These are phyloP conservation scores for Ashinkailepas kermadecensis DNA, from an alignment of 2,888 invertebrate genomes.

Conservation along the genomic window DNA sequence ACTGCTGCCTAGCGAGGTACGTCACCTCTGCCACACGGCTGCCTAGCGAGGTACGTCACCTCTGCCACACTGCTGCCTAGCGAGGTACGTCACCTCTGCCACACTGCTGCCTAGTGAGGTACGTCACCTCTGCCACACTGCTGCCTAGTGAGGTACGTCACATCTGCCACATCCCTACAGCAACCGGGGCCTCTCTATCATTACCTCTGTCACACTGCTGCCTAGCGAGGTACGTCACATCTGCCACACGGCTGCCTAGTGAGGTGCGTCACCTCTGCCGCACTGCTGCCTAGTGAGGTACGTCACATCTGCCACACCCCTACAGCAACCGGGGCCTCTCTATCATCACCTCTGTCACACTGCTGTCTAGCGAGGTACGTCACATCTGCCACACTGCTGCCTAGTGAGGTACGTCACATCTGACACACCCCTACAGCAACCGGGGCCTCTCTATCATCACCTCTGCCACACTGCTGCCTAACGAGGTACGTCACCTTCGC, in stretches of 20 bases:
- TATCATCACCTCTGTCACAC: neutral
- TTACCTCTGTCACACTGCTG: neutral
- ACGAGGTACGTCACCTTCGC: conserved; percentile 17
- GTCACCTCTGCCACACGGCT: too few relatives aligned
- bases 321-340: too few relatives aligned
- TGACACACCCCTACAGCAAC: neutral
- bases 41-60: too few relatives aligned
- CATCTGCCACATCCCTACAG: neutral
- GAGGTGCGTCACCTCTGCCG: conserved; percentile 24
- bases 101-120: too few relatives aligned
- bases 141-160: too few relatives aligned
- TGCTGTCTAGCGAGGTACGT: neutral
- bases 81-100: too few relatives aligned
- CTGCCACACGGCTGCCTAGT: neutral
- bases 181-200: too few relatives aligned
- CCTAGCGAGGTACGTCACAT: neutral
- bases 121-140: too few relatives aligned
- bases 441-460: neutral
- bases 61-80: too few relatives aligned
- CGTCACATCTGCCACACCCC: neutral
- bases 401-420: conserved; percentile 31
- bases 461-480: too few relatives aligned
- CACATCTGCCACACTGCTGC: conserved; percentile 30
- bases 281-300: conserved; percentile 33
- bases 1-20: too few relatives aligned